Base-by-base conservation (phyloP, 1,140 invertebrate genomes). In the Cryptotermes secundus region DNA sequence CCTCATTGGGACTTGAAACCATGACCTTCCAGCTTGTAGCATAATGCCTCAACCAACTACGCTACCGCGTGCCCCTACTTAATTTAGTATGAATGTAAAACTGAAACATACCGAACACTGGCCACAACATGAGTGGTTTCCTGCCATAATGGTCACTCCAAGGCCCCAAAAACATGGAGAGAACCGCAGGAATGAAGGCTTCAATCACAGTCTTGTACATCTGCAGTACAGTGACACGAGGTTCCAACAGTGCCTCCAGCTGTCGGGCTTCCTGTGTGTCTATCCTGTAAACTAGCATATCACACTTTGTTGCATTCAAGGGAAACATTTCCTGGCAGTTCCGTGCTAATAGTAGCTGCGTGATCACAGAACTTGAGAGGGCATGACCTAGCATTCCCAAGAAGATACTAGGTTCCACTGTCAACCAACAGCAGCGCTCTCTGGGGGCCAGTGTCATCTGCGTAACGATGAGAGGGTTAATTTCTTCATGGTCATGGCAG, bases 81-180 rank as follows among this genome's bases (percentile, higher is more conserved):
- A 19, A 35, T 19, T 34, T 53, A 14, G 34, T 38, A 53, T n/a
- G n/a, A 82, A 2, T 16, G 4, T 26, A 14, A 82, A 31, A 34
- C n/a, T n/a, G n/a, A n/a, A 79, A 83, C 83, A 24, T 34, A 83
- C 83, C 83, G n/a, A 83, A 79, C 59, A 83, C 22, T 6, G 83
- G 83, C n/a, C 31, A 42, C 16, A 79, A 16, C n/a, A 83, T 34
- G 31, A 83, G 59, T 22, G 72, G 34, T 34, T 79, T 65, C 49
- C 83, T 31, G n/a, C 83, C 83, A 79, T 83, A 22, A 22, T n/a
- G 42, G 53, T 83, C 83, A 83, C 83, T 83, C 83, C 83, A 83
- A 79, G 83, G 83, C 24, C 83, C 83, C 1, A 83, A 12, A 83
- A 83, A 83, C 83, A 83, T 31, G 24, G 83, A 65, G n/a, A 79